Conservation (phyloP, 2,113 vertebrate species). For the Mobula birostris region DNA sequence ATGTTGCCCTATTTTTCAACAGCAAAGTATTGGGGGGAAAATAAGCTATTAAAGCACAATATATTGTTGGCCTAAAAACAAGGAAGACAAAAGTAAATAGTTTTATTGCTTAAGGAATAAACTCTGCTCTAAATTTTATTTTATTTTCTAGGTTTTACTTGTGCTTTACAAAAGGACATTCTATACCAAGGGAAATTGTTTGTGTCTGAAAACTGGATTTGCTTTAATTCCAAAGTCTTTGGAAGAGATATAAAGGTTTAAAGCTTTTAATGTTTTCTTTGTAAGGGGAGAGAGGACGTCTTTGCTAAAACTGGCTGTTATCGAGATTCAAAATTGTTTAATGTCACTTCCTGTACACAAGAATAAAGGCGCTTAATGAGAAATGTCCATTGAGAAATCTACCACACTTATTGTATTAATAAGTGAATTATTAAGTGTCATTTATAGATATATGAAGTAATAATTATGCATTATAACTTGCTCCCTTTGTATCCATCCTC, state of each 20-base stretch:
- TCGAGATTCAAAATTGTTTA: no score
- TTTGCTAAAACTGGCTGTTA: neutral
- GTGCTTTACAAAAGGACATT: slow-evolving; percentile 92
- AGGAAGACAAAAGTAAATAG: neutral
- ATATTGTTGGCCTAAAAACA: neutral
- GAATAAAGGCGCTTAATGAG: neutral
- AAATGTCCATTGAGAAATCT: neutral
- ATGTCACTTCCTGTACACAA: no score
- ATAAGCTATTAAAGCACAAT: neutral
- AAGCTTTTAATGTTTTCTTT: neutral
- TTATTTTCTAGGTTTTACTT: slow-evolving; percentile 76
- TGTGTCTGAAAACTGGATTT: slow-evolving; percentile 92
- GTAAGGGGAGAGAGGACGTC: neutral
- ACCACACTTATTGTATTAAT: neutral
- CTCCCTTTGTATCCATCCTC: neutral
- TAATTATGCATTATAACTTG: no score
- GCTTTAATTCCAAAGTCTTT: slow-evolving; percentile 94
- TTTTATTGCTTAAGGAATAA: neutral
- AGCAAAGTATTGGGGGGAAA: neutral
- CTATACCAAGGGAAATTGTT: slow-evolving; percentile 89
- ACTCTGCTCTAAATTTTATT: neutral
- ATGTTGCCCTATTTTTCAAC: neutral
- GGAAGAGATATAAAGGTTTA: slow-evolving; percentile 90
- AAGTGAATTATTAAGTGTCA: neutral
- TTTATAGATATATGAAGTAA: neutral